These are phyloP conservation scores for Thumatha senex DNA, from an alignment of 2,888 invertebrate genomes.

Conservation along the genomic window DNA sequence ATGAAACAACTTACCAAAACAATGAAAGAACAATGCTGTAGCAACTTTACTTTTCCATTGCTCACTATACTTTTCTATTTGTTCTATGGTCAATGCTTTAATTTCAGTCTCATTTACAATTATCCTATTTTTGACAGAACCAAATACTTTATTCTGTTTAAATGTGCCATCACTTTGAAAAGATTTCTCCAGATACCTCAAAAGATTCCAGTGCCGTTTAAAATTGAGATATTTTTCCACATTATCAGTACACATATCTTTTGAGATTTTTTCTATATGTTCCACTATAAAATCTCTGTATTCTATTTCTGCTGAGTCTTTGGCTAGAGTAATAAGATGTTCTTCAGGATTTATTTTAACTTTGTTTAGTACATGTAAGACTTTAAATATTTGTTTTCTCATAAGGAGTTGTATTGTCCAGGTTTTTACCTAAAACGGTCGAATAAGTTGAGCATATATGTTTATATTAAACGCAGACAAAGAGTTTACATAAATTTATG, in stretches of 20 bases:
- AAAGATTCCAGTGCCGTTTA: conserved; percentile 70
- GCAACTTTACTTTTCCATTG: conserved; percentile 83
- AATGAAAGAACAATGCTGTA: conserved; percentile 82
- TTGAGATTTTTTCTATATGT: conserved; percentile 82
- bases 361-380: conserved; percentile 85
- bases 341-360: conserved; percentile 83
- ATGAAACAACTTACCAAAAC: conserved; percentile 74
- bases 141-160: conserved; percentile 79
- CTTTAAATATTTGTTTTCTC: conserved; percentile 86
- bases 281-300: conserved; percentile 87
- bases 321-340: conserved; percentile 83
- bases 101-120: conserved; percentile 78
- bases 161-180: conserved; percentile 76
- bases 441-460: conserved; percentile 1
- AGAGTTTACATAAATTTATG: too few relatives aligned
- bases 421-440: conserved; percentile 77
- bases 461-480: neutral
- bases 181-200: conserved; percentile 72
- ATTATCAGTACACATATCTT: conserved; percentile 62
- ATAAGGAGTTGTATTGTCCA: conserved; percentile 86
- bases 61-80: conserved; percentile 67
- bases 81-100: conserved; percentile 74
- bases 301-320: conserved; percentile 81
- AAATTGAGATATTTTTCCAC: conserved; percentile 62
- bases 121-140: conserved; percentile 62